Percentiles rank a stretch among this genome's conserved stretches.
phyloP scores from a whole-genome alignment of 2,797 vertebrate species.

The Dermochelys coriacea region DNA sequence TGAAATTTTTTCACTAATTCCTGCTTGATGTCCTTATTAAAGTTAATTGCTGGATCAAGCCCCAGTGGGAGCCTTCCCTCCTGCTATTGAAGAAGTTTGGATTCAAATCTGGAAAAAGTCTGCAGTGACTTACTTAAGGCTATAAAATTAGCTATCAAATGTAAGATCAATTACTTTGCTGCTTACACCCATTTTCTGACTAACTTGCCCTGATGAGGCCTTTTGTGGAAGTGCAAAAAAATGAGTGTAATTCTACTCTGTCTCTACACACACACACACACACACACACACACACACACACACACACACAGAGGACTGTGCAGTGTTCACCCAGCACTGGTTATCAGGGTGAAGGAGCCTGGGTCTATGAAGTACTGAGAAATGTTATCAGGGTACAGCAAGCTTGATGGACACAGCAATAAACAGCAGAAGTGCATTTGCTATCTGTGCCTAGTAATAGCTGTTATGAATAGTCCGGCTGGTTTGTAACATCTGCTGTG shows the following conservation, averaged over 20 bases:
- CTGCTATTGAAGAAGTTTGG: neutral
- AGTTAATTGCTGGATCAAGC: neutral
- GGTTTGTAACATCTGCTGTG: neutral
- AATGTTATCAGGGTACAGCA: conserved; percentile 2
- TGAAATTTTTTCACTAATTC: neutral
- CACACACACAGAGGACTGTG: neutral
- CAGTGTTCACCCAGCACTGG: neutral
- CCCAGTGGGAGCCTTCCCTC: neutral
- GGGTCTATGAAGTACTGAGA: neutral
- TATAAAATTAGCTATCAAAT: neutral
- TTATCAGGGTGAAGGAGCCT: neutral
- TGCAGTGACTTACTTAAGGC: neutral
- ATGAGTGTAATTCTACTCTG: neutral
- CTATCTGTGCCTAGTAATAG: neutral
- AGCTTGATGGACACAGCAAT: neutral
- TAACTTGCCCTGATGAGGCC: neutral
- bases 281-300: neutral
- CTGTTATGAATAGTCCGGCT: neutral
- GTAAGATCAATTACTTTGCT: too few relatives aligned
- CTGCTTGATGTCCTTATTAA: neutral
- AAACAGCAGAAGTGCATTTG: neutral
- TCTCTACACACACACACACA: neutral
- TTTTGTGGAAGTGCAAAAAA: neutral
- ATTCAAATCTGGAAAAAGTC: neutral
- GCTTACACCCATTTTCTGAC: too few relatives aligned